Base-by-base conservation (phyloP, 2,797 vertebrate species). In the Erethizon dorsatum region DNA sequence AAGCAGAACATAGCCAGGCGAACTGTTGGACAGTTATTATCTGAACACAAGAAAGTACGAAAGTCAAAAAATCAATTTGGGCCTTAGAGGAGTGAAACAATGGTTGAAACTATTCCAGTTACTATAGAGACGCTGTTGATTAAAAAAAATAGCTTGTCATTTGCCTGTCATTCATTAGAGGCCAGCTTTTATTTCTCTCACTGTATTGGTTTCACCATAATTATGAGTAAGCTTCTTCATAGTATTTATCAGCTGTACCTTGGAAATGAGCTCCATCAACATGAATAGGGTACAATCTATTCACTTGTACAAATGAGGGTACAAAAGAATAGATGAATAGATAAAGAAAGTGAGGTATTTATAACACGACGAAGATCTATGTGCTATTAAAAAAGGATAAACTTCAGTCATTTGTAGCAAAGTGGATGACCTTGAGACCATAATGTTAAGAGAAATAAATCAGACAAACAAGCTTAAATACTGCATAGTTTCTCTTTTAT, bases 91-190 rank as follows among this genome's bases (percentile, higher is more conserved):
- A 92, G 20, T 31, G 13, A 85, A 94, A 85, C 26, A 95, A 67
- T 14, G 50, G n/a, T 33, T 93, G 47, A 96, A 95, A 92, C 1
- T 10, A 33, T 79, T 77, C 75, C 71, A 86, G 71, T 91, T 56
- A 69, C 87, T 91, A 65, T 80, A 65, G 91, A 63, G 54, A 95
- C 41, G 31, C 41, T 79, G 33, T 2, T 54, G 50, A 90, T 65
- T 22, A 18, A 59, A 41, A 57, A 24, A 69, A 54, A 47, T 77
- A 82, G 41, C 31, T 63, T 15, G 33, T 67, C 14, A 61, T 14
- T 78, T 83, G 9, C 24, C 71, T 37, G 33, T 63, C 17, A 20
- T 88, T 54, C 26, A 84, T 90, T 56, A 73, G n/a, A 83, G 71
- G 0, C 47, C 41, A 93, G 24, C 4, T 54, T 94, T 83, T 56